A percentile compares a stretch with the other conserved stretches of the same genome.
These are phyloP conservation scores for Phengaris arion DNA, from an alignment of 2,888 invertebrate species.

Conservation along the genomic window DNA sequence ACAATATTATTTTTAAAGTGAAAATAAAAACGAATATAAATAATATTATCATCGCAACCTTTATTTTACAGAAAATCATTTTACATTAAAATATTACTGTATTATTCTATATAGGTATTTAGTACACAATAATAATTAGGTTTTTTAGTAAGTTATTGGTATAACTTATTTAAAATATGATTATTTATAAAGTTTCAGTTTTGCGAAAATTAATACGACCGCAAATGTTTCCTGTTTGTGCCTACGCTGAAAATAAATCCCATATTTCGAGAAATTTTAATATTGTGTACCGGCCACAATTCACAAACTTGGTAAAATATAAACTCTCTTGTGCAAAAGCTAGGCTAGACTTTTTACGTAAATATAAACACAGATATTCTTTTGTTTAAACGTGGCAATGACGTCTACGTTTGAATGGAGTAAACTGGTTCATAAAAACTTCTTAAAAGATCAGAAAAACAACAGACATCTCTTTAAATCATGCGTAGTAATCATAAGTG, in stretches of 20 bases:
- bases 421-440: too few relatives aligned
- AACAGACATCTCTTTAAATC: too few relatives aligned
- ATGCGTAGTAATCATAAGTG: too few relatives aligned
- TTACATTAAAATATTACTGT: too few relatives aligned
- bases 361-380: neutral
- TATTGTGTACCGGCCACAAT: slow-evolving; percentile 3
- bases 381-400: too few relatives aligned
- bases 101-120: too few relatives aligned
- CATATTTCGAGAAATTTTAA: neutral
- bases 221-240: neutral
- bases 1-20: too few relatives aligned
- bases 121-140: neutral
- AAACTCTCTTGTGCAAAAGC: neutral
- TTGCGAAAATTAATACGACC: neutral
- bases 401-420: too few relatives aligned
- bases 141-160: neutral
- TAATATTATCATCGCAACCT: too few relatives aligned
- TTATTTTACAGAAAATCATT: too few relatives aligned
- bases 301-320: neutral
- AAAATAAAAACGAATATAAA: too few relatives aligned
- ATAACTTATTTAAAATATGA: neutral
- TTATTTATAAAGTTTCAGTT: neutral
- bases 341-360: neutral
- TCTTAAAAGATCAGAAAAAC: too few relatives aligned
- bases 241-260: slow-evolving; percentile 2